Conservation (phyloP, 2,888 invertebrate species). For the Leptinotarsa haldemani region DNA sequence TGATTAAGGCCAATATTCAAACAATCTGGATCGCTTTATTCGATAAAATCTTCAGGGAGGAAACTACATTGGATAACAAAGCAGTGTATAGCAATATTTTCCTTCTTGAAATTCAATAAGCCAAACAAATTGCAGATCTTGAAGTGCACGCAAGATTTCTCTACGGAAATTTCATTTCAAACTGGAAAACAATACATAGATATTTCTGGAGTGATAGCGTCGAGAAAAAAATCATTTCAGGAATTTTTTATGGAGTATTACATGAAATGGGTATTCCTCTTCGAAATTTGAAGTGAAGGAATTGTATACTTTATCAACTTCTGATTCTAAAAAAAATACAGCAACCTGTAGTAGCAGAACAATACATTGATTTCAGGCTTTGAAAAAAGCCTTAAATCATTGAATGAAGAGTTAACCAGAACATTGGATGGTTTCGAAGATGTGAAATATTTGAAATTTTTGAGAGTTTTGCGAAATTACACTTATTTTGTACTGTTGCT, state of each 20-base stretch:
- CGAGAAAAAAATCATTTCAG: not conserved
- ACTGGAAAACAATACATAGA: constrained; percentile 1
- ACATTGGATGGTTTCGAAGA: no score
- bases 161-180: constrained; percentile 1
- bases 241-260: not conserved
- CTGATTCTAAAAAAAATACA: no score
- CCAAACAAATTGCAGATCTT: constrained; percentile 6
- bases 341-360: no score
- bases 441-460: no score
- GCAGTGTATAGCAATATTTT: constrained; percentile 8
- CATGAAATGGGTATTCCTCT: no score
- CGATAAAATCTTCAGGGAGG: not conserved
- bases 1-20: not conserved
- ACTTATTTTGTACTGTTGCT: no score
- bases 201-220: not conserved
- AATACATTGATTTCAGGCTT: no score
- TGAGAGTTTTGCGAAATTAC: no score
- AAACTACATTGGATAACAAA: constrained; percentile 6
- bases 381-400: no score
- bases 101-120: constrained; percentile 16
- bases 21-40: not conserved
- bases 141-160: constrained; percentile 11
- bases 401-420: no score
- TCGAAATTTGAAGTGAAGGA: no score
- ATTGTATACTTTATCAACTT: no score